Evolutionary conservation across 2,888 invertebrate species (phyloP).

Genomic region (Mellilla xanthometata): DNA sequence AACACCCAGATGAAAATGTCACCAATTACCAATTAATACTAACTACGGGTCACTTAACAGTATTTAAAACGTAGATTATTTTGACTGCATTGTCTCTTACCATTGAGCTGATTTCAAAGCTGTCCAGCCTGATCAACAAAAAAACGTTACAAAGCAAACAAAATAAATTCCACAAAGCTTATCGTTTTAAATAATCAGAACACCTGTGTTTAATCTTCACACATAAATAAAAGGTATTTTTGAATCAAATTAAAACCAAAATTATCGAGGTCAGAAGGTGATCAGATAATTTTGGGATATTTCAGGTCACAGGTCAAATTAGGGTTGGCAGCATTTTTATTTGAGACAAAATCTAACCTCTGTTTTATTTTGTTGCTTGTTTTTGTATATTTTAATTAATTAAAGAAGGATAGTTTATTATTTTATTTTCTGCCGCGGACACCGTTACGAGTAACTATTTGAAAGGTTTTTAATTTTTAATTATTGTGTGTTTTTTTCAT

Average conservation of each 20-base stretch:
- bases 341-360: slow-evolving; percentile 6
- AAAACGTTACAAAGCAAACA: slow-evolving; percentile 40
- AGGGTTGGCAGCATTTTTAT: slow-evolving; percentile 36
- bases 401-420: too few species aligned
- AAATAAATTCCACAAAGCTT: slow-evolving; percentile 24
- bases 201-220: slow-evolving; percentile 63
- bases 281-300: slow-evolving; percentile 47
- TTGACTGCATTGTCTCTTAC: too few species aligned
- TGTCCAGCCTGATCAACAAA: too few species aligned
- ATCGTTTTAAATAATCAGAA: slow-evolving; percentile 19
- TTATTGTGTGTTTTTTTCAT: too few species aligned
- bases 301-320: slow-evolving; percentile 53
- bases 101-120: too few species aligned
- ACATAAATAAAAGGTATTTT: slow-evolving; percentile 47
- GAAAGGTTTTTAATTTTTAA: too few species aligned
- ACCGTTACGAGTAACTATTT: too few species aligned
- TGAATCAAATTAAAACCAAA: slow-evolving; percentile 26
- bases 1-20: too few species aligned
- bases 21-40: too few species aligned
- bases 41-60: too few species aligned
- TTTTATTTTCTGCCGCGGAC: too few species aligned
- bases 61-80: too few species aligned
- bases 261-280: slow-evolving; percentile 35
- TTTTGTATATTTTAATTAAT: not conserved
- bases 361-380: not conserved